Evolutionary conservation across 2,113 vertebrate genomes (phyloP).

Genomic region (Mohoua ochrocephala): DNA sequence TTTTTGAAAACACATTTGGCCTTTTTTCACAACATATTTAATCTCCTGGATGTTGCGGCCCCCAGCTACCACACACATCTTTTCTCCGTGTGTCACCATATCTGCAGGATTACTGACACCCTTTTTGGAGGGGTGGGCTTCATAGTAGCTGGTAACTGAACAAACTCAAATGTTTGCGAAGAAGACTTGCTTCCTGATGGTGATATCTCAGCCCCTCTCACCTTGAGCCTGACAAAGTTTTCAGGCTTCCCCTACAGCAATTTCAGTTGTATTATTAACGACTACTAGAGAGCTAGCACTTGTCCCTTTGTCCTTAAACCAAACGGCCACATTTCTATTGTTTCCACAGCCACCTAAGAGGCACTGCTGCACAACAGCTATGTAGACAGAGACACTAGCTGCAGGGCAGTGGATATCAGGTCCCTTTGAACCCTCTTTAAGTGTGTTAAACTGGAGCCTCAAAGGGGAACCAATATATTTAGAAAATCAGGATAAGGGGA

Average conservation of each 20-base stretch:
- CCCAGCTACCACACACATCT: background rate
- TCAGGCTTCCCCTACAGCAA: background rate
- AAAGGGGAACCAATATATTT: background rate
- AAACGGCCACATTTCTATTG: background rate
- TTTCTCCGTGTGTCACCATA: accelerated
- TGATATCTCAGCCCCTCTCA: background rate
- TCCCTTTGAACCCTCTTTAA: background rate
- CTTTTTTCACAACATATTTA: background rate
- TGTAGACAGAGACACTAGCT: background rate
- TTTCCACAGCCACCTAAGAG: background rate
- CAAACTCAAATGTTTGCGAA: background rate
- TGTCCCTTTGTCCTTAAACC: background rate
- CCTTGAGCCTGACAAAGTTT: background rate
- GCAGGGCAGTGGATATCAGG: background rate
- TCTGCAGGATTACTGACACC: background rate
- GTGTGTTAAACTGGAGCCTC: background rate
- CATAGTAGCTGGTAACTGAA: background rate
- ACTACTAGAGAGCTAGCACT: background rate
- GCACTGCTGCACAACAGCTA: accelerated
- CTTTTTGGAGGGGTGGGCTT: background rate
- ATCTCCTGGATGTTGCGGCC: background rate
- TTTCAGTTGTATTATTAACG: background rate
- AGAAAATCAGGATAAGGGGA: background rate
- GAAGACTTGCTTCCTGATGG: background rate
- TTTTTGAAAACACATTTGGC: background rate